Conservation (phyloP, 2,888 invertebrate species). For the Bedellia somnulentella region DNA sequence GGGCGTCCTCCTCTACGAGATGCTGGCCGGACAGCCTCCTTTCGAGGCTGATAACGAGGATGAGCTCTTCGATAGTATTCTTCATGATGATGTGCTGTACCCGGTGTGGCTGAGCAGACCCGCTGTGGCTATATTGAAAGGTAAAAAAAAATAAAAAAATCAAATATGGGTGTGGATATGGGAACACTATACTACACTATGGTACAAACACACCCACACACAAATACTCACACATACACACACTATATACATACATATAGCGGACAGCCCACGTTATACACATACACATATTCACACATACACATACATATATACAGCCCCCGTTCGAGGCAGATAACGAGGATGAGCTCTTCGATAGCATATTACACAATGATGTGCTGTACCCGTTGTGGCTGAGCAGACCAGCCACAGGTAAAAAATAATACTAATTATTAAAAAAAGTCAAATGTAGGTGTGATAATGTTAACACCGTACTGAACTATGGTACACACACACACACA, state of each 20-base stretch:
- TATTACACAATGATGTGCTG: conserved; percentile 96
- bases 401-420: no score
- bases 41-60: conserved; percentile 99
- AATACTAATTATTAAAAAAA: no score
- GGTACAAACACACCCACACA: no score
- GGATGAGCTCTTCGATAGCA: conserved; percentile 98
- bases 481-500: no score
- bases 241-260: not conserved
- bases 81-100: conserved; percentile 97
- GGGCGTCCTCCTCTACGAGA: conserved; percentile 98
- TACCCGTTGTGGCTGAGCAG: conserved; percentile 91
- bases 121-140: conserved; percentile 46
- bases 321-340: conserved; percentile 99
- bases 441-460: no score
- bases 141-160: conserved; percentile 12
- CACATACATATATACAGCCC: no score
- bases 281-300: not conserved
- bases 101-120: conserved; percentile 82
- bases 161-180: not conserved
- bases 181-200: no score
- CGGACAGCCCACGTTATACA: not conserved
- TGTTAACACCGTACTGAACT: no score
- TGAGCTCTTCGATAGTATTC: conserved; percentile 96
- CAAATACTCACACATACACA: no score
- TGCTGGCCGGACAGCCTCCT: conserved; percentile 99